These are phyloP conservation scores for Linnaemya tessellans DNA, from an alignment of 2,888 invertebrate species.

Conservation along the genomic window DNA sequence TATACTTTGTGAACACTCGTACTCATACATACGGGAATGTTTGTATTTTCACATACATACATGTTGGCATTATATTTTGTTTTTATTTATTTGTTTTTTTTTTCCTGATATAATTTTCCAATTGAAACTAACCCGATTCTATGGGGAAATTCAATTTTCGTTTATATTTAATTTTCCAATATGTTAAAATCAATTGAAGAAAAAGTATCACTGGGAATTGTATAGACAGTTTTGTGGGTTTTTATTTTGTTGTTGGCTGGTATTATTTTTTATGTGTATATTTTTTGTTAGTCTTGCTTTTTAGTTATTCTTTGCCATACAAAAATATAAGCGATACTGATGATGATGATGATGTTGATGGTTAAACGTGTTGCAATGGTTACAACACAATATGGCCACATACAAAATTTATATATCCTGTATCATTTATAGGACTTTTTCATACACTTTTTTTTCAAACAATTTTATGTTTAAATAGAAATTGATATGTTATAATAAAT, in stretches of 20 bases:
- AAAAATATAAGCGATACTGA: background rate
- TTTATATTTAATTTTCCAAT: slow-evolving; percentile 73
- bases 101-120: slow-evolving; percentile 45
- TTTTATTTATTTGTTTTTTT: slow-evolving; percentile 27
- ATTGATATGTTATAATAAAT: background rate
- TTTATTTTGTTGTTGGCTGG: slow-evolving; percentile 9
- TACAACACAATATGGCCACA: background rate
- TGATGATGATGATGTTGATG: slow-evolving; percentile 36
- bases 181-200: slow-evolving; percentile 72
- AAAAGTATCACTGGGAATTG: slow-evolving; percentile 70
- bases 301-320: background rate
- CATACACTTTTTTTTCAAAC: background rate
- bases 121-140: slow-evolving; percentile 68
- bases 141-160: slow-evolving; percentile 72
- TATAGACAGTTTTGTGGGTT: slow-evolving; percentile 69
- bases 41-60: background rate
- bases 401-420: background rate
- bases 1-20: background rate
- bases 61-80: background rate
- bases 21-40: background rate
- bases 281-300: background rate
- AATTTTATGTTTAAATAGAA: background rate
- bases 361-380: slow-evolving; percentile 38
- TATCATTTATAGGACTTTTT: background rate
- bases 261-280: background rate